A percentile compares a stretch with the other conserved stretches of the same genome.
These are phyloP conservation scores for Batillaria attramentaria DNA, from an alignment of 1,140 invertebrate genomes.

Conservation along the genomic window DNA sequence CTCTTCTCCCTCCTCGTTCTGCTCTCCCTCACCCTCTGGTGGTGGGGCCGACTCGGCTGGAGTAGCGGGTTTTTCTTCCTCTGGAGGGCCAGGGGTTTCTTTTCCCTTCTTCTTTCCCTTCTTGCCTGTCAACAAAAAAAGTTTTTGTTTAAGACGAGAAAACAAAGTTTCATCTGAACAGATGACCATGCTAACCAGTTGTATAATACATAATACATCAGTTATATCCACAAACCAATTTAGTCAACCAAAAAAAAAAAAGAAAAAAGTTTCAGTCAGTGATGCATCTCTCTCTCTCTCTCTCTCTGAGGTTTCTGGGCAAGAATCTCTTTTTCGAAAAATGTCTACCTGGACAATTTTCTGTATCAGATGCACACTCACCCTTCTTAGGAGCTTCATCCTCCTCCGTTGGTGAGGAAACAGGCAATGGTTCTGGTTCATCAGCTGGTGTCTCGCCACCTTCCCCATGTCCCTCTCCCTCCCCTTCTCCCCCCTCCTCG, in stretches of 20 bases:
- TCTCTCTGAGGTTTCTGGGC: no score
- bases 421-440: constrained; percentile 57
- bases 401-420: constrained; percentile 50
- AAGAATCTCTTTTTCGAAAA: no score
- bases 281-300: background rate
- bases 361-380: no score
- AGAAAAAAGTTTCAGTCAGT: no score
- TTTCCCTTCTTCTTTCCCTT: constrained; percentile 54
- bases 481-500: constrained; percentile 57
- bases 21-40: constrained; percentile 42
- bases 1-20: constrained; percentile 44
- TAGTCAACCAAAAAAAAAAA: no score
- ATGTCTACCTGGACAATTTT: no score
- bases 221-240: no score
- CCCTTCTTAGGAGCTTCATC: constrained; percentile 26
- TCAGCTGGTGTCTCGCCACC: constrained; percentile 49
- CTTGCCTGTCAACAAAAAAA: constrained; percentile 38
- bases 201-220: no score
- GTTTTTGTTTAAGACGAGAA: no score
- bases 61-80: constrained; percentile 39
- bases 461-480: constrained; percentile 42
- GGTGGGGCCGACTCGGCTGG: constrained; percentile 40
- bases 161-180: no score
- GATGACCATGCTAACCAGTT: no score
- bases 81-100: constrained; percentile 43